Evolutionary conservation across 1,140 invertebrate genomes (phyloP).

Genomic region (Zaprionus ornatus): DNA sequence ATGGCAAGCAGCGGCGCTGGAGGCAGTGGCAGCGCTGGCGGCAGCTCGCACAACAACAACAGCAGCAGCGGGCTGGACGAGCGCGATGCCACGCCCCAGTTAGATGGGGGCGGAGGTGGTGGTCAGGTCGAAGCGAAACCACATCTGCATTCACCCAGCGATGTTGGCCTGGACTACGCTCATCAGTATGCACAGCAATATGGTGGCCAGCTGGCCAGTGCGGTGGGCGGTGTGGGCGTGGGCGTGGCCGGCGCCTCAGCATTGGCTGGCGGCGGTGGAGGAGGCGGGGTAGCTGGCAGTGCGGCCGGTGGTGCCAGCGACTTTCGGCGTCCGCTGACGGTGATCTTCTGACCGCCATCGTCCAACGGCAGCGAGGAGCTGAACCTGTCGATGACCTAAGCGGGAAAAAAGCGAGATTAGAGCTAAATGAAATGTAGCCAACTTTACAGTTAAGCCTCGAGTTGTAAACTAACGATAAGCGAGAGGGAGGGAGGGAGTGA

Average conservation of each 20-base stretch:
- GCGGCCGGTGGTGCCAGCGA: constrained; percentile 85
- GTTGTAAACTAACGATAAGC: constrained; percentile 70
- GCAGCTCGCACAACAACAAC: constrained; percentile 74
- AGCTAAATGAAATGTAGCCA: constrained; percentile 73
- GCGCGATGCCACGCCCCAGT: constrained; percentile 77
- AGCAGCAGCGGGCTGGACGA: constrained; percentile 75
- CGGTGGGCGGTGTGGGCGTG: constrained; percentile 60
- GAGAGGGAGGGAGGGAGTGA: constrained; percentile 48
- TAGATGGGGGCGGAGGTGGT: constrained; percentile 65
- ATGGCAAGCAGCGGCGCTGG: constrained; percentile 48
- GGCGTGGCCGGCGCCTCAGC: constrained; percentile 66
- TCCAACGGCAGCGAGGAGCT: constrained; percentile 79
- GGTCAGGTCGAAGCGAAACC: constrained; percentile 67
- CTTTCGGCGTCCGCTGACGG: constrained; percentile 91
- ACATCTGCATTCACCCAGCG: constrained; percentile 76
- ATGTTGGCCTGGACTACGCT: constrained; percentile 77
- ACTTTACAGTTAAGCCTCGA: constrained; percentile 71
- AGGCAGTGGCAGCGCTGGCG: constrained; percentile 56
- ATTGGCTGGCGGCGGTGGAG: constrained; percentile 58
- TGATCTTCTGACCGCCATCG: constrained; percentile 92
- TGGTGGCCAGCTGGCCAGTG: constrained; percentile 69
- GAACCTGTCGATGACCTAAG: constrained; percentile 79
- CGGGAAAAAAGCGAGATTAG: constrained; percentile 70
- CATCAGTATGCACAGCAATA: constrained; percentile 83
- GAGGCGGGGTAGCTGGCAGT: constrained; percentile 58